A percentile compares a stretch with the other conserved stretches of the same genome.
Evolutionary conservation across 1,140 invertebrate genomes (phyloP).

Genomic region (Stegodyphus mimosarum): DNA sequence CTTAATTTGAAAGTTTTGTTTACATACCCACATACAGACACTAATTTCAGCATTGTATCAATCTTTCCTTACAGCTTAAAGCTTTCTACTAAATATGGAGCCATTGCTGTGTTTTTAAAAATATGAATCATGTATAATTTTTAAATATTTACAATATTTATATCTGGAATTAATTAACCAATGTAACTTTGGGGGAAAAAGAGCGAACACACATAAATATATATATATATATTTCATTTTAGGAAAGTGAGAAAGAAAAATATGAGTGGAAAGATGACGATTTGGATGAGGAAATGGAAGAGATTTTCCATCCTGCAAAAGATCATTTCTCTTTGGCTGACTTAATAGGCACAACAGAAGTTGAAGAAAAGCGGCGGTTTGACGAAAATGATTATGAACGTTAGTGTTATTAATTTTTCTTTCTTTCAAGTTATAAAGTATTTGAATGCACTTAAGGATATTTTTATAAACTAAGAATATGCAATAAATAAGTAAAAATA

Average conservation of each 20-base stretch:
- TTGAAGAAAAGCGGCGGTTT: slow-evolving; percentile 64
- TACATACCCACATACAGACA: too few species aligned
- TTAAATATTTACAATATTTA: background rate
- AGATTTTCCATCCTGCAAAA: slow-evolving; percentile 76
- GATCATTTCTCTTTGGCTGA: slow-evolving; percentile 66
- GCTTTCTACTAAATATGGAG: background rate
- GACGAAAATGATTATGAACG: slow-evolving; percentile 67
- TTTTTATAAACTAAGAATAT: too few species aligned
- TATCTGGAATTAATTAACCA: background rate
- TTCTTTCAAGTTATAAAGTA: too few species aligned
- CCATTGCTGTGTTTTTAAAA: background rate
- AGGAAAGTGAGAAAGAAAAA: background rate
- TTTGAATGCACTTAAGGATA: too few species aligned
- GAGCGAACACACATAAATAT: too few species aligned
- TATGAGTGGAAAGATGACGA: slow-evolving; percentile 43
- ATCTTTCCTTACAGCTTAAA: background rate
- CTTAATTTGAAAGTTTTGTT: too few species aligned
- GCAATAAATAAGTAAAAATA: too few species aligned
- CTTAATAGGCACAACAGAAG: slow-evolving; percentile 66
- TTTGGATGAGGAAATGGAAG: slow-evolving; percentile 82
- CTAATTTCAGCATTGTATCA: too few species aligned
- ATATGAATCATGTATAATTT: background rate
- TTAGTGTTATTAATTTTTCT: slow-evolving; percentile 61
- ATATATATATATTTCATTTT: background rate
- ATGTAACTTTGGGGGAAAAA: background rate